These are phyloP conservation scores for Brachypterus glaber DNA, from an alignment of 2,888 invertebrate species.

Conservation along the genomic window DNA sequence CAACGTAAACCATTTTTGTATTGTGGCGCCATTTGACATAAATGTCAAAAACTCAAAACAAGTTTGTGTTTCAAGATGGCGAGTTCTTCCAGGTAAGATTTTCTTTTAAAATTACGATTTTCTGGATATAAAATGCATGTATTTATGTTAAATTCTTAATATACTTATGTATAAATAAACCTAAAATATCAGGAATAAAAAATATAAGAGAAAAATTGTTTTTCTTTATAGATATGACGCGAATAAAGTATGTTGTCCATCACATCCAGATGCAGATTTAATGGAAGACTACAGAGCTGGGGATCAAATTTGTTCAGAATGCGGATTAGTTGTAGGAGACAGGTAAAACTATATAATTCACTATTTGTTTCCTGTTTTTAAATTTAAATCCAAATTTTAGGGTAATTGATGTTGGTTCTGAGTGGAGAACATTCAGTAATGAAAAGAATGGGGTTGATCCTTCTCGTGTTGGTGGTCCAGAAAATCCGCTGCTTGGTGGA, in stretches of 20 bases:
- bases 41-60: no score
- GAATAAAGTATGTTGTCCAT: constrained; percentile 79
- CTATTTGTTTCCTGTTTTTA: no score
- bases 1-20: no score
- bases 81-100: constrained; percentile 57
- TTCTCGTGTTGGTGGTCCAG: constrained; percentile 98
- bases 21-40: no score
- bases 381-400: no score
- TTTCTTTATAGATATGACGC: constrained; percentile 48
- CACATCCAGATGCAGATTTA: constrained; percentile 91
- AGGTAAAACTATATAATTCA: constrained; percentile 48
- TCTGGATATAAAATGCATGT: constrained; percentile 3
- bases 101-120: constrained; percentile 3
- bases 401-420: constrained; percentile 99
- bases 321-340: constrained; percentile 99
- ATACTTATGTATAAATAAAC: background rate
- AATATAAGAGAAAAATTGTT: background rate
- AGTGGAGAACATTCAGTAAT: constrained; percentile 99
- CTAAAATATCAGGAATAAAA: no score
- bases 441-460: constrained; percentile 96
- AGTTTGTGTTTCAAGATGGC: constrained; percentile 48
- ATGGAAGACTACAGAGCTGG: constrained; percentile 98
- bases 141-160: constrained; percentile 2
- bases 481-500: constrained; percentile 92
- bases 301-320: constrained; percentile 98